Evolutionary conservation across 2,888 invertebrate genomes (phyloP).

Genomic region (Temnothorax ravouxi): DNA sequence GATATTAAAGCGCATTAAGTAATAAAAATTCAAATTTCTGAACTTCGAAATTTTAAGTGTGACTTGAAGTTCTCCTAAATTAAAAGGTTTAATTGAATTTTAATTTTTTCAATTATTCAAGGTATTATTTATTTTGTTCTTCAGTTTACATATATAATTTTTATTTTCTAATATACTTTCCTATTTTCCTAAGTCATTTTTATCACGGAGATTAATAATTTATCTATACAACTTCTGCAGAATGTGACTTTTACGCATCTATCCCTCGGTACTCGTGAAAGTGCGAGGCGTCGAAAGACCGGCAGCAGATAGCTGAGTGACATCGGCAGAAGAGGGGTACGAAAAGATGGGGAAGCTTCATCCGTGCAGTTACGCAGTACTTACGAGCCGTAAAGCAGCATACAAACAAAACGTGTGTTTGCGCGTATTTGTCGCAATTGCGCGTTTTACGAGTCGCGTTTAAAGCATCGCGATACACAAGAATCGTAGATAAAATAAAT

Average conservation of each 20-base stretch:
- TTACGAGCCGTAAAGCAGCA: constrained; percentile 21
- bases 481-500: not conserved
- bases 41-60: not conserved
- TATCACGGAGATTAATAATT: not conserved
- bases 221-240: not conserved
- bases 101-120: not conserved
- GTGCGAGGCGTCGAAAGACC: not conserved
- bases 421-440: not conserved
- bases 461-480: not conserved
- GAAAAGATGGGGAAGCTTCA: not conserved
- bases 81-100: not conserved
- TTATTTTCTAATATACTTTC: not conserved
- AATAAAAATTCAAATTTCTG: not conserved
- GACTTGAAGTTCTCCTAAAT: not conserved
- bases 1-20: not conserved
- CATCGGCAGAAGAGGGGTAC: constrained; percentile 3
- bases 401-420: not conserved
- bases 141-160: not conserved
- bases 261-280: not conserved
- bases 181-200: not conserved
- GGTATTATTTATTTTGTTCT: not conserved
- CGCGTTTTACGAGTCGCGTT: constrained; percentile 10
- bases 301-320: not conserved
- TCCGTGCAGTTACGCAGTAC: not conserved
- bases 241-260: not conserved